A percentile compares a stretch with the other conserved stretches of the same genome.
Conservation (phyloP, 2,113 vertebrate species). For the Nematolebias whitei region DNA sequence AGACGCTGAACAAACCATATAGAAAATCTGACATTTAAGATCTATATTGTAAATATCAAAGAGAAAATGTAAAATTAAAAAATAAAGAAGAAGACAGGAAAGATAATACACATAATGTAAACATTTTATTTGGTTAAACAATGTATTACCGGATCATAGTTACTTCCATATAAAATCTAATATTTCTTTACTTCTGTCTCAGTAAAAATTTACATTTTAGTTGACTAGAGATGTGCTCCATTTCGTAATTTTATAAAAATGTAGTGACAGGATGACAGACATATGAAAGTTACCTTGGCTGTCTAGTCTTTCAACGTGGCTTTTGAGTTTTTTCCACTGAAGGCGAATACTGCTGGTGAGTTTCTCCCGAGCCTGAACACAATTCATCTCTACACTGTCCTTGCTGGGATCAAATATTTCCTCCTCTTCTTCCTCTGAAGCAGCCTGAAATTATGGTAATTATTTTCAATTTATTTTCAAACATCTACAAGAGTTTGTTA, state of each 20-base stretch:
- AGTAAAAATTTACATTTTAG: no score
- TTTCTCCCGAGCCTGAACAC: conserved; percentile 90
- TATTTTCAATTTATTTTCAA: conserved; percentile 2
- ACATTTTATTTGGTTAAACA: no score
- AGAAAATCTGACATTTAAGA: not conserved
- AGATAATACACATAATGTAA: not conserved
- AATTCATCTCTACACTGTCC: conserved; percentile 87
- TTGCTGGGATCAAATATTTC: conserved; percentile 82
- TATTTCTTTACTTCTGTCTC: no score
- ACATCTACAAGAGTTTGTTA: not conserved
- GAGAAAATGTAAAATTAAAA: not conserved
- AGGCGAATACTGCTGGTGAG: conserved; percentile 95
- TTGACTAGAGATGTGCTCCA: no score
- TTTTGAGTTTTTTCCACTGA: conserved; percentile 94
- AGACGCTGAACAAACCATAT: conserved; percentile 74
- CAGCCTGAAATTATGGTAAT: conserved; percentile 63
- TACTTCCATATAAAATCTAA: no score
- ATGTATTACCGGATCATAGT: no score
- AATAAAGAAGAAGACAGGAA: not conserved
- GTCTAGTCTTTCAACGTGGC: conserved; percentile 91
- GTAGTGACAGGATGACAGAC: not conserved
- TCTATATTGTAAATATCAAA: not conserved
- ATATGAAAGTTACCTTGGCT: conserved; percentile 84
- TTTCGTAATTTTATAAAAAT: no score
- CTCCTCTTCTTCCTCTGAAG: conserved; percentile 90